Evolutionary conservation across 1,140 invertebrate genomes (phyloP), one percentile per base, ranked within the genome.

Genomic region (Lepidurus couesii): DNA sequence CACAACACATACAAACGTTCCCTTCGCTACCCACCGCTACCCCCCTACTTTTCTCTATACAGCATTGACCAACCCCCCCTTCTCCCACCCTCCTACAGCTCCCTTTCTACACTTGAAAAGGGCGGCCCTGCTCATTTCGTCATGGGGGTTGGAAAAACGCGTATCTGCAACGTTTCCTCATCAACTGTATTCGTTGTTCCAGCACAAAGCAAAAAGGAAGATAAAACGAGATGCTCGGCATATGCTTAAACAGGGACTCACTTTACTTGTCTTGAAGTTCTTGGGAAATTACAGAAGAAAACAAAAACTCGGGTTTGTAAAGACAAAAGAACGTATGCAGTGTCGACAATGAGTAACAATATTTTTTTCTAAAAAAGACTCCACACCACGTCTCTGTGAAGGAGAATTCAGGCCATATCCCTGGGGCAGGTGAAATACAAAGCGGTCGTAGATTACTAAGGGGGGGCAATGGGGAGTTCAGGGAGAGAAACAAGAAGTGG

Each of bases 111-210:
- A 34, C 34, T 34, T 34, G 34, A 21, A 65, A 65, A 65, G 53
- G 53, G 21, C 47, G 47, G 16, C 53, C 53, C 6, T 65, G 16
- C 10, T 47, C 45, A 11, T 65, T 65, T 65, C 13, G 53, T 65
- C 53, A 65, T 65, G 53, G 53, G 47, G 21, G 53, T 65, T 65
- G 53, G 53, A 65, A 65, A 21, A 65, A 65, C 53, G 53, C 53
- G 53, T 65, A 65, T 65, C 53, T 9, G 53, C 53, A 65, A 65
- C 53, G 53, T 65, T 65, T 65, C 53, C 53, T 65, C 53, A 65
- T 65, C 53, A 65, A 21, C 13, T 13, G 53, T 13, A 65, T 65
- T n/a, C 16, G 53, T 65, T 65, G 53, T 65, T 65, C 16, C 53
- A 65, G 21, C 53, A 65, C 13, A 13, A 47, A 65, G 21, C 53